Evolutionary conservation across 2,797 vertebrate genomes (phyloP), one percentile per base, ranked within the genome.

Genomic region (Enteromius anoplus): DNA sequence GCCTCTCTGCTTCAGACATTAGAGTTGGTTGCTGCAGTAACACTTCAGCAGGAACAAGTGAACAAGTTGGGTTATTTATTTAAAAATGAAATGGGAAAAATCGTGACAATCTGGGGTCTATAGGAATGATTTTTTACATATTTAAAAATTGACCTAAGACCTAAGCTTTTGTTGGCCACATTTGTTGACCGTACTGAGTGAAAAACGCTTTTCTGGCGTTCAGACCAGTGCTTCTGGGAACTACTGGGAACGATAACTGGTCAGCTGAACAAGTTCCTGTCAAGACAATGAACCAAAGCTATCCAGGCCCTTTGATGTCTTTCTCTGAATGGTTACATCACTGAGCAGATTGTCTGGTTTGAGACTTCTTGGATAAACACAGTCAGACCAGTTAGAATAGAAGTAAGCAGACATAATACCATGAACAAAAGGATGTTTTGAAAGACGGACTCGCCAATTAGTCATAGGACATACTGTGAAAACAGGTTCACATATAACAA

Each of bases 1-100:
- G 55, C 37, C 37, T 71, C 29, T 86, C 81, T 86, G 87, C 69
- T 86, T 72, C 75, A 85, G 72, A 53, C 68, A 81, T 88, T 79
- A 86, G 73, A 2, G 14, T 42, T n/a, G 53, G 19, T 66, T 69
- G 29, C 62, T 68, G 53, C 15, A 34, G 45, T 26, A 71, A 34
- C 45, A 55, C 42, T 60, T 53, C 29, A 51, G 34, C 40, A 55
- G 11, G 51, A 34, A 58, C 53, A 23, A 32, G 29, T 12, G 29
- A 51, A 68, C 3, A 19, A 55, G 3, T 21, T 29, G 17, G 5
- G 34, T 12, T 21, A 34, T 4, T 62, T 64, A 15, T 29, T 62
- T 62, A 9, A n/a, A 49, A 78, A 55, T 37, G 3, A 14, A n/a
- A 40, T 58, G 11, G 32, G 21, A 26, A 21, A 58, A 55, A 75